Evolutionary conservation across 2,797 vertebrate species (phyloP).

Genomic region (Myotis planiceps): DNA sequence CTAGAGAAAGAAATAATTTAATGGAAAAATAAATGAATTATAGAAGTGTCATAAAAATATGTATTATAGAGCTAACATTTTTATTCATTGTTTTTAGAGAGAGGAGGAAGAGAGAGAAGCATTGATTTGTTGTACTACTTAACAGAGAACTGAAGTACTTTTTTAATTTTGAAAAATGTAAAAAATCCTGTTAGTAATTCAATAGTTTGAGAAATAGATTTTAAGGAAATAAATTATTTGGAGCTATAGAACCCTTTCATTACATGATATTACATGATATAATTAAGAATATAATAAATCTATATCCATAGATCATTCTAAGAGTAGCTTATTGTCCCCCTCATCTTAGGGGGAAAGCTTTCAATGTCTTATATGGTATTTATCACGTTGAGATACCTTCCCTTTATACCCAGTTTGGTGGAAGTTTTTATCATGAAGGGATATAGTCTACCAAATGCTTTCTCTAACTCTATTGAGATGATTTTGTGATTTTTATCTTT

Average conservation of each 20-base stretch:
- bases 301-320: neutral
- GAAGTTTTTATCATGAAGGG: too few species aligned
- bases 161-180: neutral
- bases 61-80: neutral
- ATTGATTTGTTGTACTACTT: neutral
- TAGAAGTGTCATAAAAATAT: conserved; percentile 39
- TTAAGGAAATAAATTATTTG: neutral
- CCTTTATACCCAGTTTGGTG: too few species aligned
- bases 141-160: neutral
- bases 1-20: neutral
- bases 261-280: neutral
- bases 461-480: too few species aligned
- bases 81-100: neutral
- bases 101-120: neutral
- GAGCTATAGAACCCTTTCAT: neutral
- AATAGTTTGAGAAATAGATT: neutral
- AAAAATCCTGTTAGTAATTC: neutral
- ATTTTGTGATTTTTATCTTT: too few species aligned
- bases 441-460: too few species aligned
- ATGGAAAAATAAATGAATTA: conserved; percentile 51
- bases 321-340: neutral
- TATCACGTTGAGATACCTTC: too few species aligned
- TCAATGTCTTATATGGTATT: too few species aligned
- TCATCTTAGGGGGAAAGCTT: too few species aligned
- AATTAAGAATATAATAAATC: neutral